Evolutionary conservation across 2,113 vertebrate species (phyloP), one percentile per base, ranked within the genome.

Genomic region (Archilochus colubris): DNA sequence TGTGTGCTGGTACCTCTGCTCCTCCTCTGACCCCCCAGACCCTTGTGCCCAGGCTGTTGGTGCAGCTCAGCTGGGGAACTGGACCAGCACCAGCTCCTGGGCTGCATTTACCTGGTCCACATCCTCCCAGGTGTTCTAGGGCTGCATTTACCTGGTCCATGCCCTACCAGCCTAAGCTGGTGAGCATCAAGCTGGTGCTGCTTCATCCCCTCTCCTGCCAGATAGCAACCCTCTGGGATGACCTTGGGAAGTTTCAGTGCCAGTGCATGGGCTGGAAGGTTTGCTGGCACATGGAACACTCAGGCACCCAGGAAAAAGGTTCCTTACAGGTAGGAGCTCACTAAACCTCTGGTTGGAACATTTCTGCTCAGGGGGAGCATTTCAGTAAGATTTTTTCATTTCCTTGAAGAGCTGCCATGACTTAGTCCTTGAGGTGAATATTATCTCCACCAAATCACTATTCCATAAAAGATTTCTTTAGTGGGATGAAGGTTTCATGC

Each of bases 41-140:
- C 36, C 69, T 61, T 2, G 9, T 3, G 2, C 7, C 64, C 0
- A 0, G 25, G 33, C 44, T 69, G 48, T 64, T 55, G 24, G 5
- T 54, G 12, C 33, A 61, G 33, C 57, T 4, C 21, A 27, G 28
- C 36, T 54, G 33, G 57, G 46, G 53, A n/a, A 17, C 38, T 80
- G 2, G 14, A 61, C 55, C 14, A 0, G 7, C 48, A 23, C 68
- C 55, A 11, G 17, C 36, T 38, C 36, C 36, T 38, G 43, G 54
- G 61, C 10, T 79, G 36, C n/a, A 22, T 4, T 18, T 46, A 18
- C 44, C 44, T 46, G 44, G 7, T 40, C 38, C 38, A 40, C 11
- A 11, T 40, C 38, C 33, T 33, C 33, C 33, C 33, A 33, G n/a
- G 3, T 74, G 70, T 36, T 31, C 14, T 31, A n/a, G 70, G 59